A percentile compares a stretch with the other conserved stretches of the same genome.
Conservation (phyloP, 2,113 vertebrate genomes). For the Plestiodon gilberti region DNA sequence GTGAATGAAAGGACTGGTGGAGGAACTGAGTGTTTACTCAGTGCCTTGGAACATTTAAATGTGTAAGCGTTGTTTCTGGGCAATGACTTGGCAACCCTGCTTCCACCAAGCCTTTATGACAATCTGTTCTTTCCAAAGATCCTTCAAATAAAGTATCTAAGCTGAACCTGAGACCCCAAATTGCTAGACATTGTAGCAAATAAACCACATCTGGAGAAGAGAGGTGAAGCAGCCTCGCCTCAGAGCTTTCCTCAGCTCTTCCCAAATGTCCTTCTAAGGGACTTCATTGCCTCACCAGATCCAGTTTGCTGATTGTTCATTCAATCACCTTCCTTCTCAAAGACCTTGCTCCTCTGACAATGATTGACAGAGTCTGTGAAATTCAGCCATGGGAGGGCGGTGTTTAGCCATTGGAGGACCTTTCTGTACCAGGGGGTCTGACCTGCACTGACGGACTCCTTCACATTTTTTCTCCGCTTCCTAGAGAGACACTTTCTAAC, state of each 20-base stretch:
- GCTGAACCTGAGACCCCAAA: conserved; percentile 7
- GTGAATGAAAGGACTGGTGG: neutral
- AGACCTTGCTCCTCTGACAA: conserved; percentile 13
- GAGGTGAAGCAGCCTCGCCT: neutral
- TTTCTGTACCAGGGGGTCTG: conserved; percentile 41
- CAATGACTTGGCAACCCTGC: neutral
- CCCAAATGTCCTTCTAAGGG: neutral
- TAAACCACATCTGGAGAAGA: neutral
- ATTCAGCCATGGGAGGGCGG: conserved; percentile 73
- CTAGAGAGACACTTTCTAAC: conserved; percentile 22
- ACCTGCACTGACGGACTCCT: conserved; percentile 43
- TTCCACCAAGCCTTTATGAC: neutral
- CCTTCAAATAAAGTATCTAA: neutral
- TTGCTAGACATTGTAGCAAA: neutral
- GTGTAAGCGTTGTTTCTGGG: neutral
- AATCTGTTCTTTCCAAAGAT: neutral
- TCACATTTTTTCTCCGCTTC: conserved; percentile 11
- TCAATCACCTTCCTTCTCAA: neutral
- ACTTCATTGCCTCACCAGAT: neutral
- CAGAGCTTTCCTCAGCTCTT: neutral
- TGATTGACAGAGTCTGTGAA: conserved; percentile 43
- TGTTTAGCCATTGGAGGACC: conserved; percentile 67
- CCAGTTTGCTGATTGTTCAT: neutral
- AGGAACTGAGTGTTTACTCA: neutral
- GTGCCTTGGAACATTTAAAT: neutral